Percentiles rank a stretch among this genome's conserved stretches.
phyloP scores from a whole-genome alignment of 2,113 vertebrate species.

The Rhagologus leucostigma region DNA sequence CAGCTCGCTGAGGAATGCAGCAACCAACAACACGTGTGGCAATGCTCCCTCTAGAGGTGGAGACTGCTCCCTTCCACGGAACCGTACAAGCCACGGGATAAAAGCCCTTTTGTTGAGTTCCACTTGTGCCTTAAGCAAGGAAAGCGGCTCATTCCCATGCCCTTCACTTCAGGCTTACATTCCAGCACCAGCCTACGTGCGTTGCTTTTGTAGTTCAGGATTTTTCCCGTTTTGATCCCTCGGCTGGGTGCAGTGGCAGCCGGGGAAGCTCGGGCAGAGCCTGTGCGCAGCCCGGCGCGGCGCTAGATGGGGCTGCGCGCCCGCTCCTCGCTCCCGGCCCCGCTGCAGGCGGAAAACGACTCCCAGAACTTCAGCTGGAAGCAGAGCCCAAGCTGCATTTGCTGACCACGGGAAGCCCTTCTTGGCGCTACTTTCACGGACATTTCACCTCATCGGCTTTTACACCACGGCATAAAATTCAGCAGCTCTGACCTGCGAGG shows the following conservation, averaged over 20 bases:
- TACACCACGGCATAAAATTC: accelerated
- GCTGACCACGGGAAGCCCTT: accelerated
- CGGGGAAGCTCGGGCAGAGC: accelerated
- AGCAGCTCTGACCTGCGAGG: neutral
- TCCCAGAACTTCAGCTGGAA: neutral
- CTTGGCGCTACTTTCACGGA: accelerated
- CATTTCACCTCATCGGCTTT: neutral
- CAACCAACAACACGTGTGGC: accelerated
- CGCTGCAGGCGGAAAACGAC: accelerated
- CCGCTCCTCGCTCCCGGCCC: neutral
- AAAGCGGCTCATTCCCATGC: neutral
- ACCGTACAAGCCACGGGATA: accelerated
- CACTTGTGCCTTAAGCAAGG: accelerated
- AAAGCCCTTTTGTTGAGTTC: neutral
- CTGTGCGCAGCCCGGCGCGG: accelerated
- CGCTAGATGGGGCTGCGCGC: conserved; percentile 31
- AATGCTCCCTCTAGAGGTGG: neutral
- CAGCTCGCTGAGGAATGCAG: neutral
- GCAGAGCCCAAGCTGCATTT: accelerated
- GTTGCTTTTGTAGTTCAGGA: accelerated
- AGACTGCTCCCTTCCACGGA: neutral
- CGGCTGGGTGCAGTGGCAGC: accelerated
- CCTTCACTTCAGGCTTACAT: neutral
- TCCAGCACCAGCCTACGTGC: accelerated
- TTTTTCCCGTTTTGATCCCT: accelerated